Percentiles rank a stretch among this genome's conserved stretches.
phyloP scores from a whole-genome alignment of 1,140 invertebrate species.

The Globodera ellingtonae region DNA sequence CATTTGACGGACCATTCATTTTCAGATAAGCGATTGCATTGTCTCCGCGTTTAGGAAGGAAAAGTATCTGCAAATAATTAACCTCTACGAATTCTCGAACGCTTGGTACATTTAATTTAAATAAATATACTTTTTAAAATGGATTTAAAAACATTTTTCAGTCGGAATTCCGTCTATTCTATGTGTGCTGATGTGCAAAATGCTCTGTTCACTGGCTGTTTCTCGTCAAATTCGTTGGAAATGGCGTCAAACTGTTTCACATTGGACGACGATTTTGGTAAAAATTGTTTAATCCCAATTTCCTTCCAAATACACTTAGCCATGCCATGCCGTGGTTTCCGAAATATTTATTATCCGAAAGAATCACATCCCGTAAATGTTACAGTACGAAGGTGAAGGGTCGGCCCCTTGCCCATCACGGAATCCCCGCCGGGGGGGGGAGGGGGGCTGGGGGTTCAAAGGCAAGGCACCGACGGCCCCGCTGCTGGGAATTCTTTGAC shows the following conservation, averaged over 20 bases:
- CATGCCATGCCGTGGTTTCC: too few relatives aligned
- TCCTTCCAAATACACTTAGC: too few relatives aligned
- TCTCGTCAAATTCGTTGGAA: constrained; percentile 36
- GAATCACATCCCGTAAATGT: neutral
- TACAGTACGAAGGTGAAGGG: neutral
- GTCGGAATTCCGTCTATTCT: constrained; percentile 17
- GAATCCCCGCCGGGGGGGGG: too few relatives aligned
- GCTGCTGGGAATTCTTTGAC: too few relatives aligned
- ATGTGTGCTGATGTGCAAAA: constrained; percentile 24
- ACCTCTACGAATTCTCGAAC: constrained; percentile 36
- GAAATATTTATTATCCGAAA: neutral
- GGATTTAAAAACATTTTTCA: neutral
- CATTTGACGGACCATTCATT: neutral
- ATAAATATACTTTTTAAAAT: neutral
- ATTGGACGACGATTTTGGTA: constrained; percentile 27
- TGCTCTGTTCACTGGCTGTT: constrained; percentile 32
- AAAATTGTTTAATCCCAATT: neutral
- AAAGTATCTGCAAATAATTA: constrained; percentile 34
- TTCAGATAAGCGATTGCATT: constrained; percentile 48
- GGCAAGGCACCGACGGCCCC: too few relatives aligned
- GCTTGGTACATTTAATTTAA: neutral
- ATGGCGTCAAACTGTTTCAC: constrained; percentile 24
- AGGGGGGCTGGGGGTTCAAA: too few relatives aligned
- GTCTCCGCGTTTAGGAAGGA: constrained; percentile 44
- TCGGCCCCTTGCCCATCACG: too few relatives aligned